These are phyloP conservation scores for Gisinianus flammeolus DNA, from an alignment of 2,888 invertebrate species.

Conservation along the genomic window DNA sequence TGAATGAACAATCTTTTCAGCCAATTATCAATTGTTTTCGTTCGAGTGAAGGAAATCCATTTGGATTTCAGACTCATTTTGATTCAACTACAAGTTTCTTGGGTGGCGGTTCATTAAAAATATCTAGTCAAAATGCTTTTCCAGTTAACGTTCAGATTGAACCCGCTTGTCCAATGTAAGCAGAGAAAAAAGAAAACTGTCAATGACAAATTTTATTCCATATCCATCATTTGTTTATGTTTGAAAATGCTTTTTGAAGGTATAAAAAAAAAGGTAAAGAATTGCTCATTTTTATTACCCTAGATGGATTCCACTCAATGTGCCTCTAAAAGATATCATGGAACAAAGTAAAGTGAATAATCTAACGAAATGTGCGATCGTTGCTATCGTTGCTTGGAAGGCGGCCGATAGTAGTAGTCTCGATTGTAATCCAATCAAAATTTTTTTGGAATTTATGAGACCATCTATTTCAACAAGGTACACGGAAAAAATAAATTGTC, in stretches of 20 bases:
- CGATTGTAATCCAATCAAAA: constrained; percentile 39
- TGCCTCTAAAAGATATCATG: constrained; percentile 39
- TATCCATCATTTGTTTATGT: not conserved
- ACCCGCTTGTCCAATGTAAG: constrained; percentile 47
- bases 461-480: constrained; percentile 24
- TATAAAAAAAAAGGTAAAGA: not conserved
- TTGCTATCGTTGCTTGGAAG: constrained; percentile 50
- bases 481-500: not conserved
- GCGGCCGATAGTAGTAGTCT: constrained; percentile 27
- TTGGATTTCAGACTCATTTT: constrained; percentile 40
- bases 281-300: not conserved
- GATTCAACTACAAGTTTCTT: constrained; percentile 55
- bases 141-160: not conserved
- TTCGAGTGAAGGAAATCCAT: not conserved
- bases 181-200: not conserved
- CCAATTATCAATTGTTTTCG: constrained; percentile 59
- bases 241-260: not conserved
- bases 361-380: constrained; percentile 37
- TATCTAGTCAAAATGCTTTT: constrained; percentile 40
- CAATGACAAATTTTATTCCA: not conserved
- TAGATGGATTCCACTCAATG: constrained; percentile 52
- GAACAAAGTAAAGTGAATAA: not conserved
- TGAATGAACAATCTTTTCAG: constrained; percentile 69
- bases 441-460: constrained; percentile 48
- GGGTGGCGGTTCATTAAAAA: constrained; percentile 59